Evolutionary conservation across 2,797 vertebrate genomes (phyloP).

Genomic region (Bryconaethiops microstoma): DNA sequence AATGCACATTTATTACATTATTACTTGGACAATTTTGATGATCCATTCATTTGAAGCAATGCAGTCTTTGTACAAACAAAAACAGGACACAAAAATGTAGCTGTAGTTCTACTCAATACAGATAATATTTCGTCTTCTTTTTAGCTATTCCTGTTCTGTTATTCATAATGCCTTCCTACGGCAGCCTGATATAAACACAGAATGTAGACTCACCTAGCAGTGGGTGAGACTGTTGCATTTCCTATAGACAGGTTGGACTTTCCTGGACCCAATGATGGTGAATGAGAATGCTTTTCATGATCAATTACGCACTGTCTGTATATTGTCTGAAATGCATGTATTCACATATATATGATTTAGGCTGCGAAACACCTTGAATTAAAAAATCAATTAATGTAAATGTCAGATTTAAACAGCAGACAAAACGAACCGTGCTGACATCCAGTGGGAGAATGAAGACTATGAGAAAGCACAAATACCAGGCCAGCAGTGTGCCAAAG

Average conservation of each 20-base stretch:
- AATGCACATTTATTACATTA: not conserved
- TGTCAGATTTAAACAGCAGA: not conserved
- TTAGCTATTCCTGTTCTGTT: not conserved
- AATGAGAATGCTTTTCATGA: slow-evolving; percentile 52
- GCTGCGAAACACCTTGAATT: not conserved
- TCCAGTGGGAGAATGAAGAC: slow-evolving; percentile 96
- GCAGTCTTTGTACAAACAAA: too few relatives aligned
- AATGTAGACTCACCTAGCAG: slow-evolving; percentile 60
- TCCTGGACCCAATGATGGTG: slow-evolving; percentile 43
- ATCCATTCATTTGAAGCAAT: not conserved
- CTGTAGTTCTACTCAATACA: not conserved
- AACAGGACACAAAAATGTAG: not conserved
- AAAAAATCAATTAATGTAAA: not conserved
- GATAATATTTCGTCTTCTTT: not conserved
- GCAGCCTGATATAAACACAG: not conserved
- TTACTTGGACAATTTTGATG: not conserved
- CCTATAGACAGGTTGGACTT: slow-evolving; percentile 64
- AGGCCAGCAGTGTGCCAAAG: slow-evolving; percentile 91
- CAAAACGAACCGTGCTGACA: slow-evolving; percentile 89
- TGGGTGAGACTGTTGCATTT: slow-evolving; percentile 64
- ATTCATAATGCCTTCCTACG: not conserved
- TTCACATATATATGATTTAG: not conserved
- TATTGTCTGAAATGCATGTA: slow-evolving; percentile 72
- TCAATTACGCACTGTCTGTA: slow-evolving; percentile 79
- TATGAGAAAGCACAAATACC: slow-evolving; percentile 98